Evolutionary conservation across 1,140 invertebrate species (phyloP).

Genomic region (Rhysida immarginata): DNA sequence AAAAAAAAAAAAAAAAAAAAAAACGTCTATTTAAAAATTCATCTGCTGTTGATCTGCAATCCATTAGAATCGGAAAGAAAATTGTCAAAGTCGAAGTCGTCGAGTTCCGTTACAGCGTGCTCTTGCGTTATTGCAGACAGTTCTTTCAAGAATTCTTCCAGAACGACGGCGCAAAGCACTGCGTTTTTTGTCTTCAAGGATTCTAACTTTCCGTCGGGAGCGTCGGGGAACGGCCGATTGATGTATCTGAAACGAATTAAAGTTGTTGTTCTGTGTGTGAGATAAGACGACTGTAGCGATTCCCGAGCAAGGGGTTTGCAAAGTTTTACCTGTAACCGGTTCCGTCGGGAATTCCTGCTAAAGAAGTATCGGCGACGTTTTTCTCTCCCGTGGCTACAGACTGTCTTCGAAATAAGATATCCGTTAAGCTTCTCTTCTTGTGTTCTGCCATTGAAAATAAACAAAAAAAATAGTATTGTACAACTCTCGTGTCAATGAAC

Average conservation of each 20-base stretch:
- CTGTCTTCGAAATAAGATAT: constrained; percentile 24
- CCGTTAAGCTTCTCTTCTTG: constrained; percentile 24
- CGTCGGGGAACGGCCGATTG: constrained; percentile 10
- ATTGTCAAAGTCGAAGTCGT: background rate
- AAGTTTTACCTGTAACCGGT: constrained; percentile 28
- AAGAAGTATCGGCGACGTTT: constrained; percentile 8
- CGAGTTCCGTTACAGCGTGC: constrained; percentile 36
- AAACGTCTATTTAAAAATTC: too few species aligned
- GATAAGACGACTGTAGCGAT: too few species aligned
- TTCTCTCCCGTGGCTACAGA: constrained; percentile 8
- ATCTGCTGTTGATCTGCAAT: too few species aligned
- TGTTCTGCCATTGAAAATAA: constrained; percentile 21
- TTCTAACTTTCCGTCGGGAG: constrained; percentile 24
- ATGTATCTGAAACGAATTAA: too few species aligned
- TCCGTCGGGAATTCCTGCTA: constrained; percentile 24
- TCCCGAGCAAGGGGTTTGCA: too few species aligned
- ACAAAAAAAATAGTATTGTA: too few species aligned
- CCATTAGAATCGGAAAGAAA: too few species aligned
- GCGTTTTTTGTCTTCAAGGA: constrained; percentile 37
- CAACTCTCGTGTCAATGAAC: too few species aligned
- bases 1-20: too few species aligned
- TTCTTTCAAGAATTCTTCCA: constrained; percentile 89
- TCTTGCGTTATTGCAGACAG: constrained; percentile 79
- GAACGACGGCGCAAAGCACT: constrained; percentile 65
- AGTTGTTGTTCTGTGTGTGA: too few species aligned